Conservation (phyloP, 1,140 invertebrate genomes). For the Whitmania pigra region DNA sequence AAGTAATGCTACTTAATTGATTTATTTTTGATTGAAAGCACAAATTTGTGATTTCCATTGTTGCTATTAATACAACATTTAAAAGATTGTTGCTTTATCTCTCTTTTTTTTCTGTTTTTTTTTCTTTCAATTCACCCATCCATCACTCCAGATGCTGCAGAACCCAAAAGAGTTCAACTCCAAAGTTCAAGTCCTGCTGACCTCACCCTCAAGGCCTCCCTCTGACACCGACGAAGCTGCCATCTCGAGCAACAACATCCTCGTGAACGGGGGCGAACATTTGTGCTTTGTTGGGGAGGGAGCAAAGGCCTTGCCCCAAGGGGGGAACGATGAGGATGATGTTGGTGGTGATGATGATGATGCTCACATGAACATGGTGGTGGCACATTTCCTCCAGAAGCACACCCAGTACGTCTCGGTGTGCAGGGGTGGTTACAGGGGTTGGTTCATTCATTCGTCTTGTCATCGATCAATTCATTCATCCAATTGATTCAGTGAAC, state of each 20-base stretch:
- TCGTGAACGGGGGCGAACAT: conserved; percentile 82
- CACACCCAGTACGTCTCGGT: conserved; percentile 82
- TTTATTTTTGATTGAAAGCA: no score
- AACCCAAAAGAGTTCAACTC: conserved; percentile 84
- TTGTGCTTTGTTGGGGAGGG: conserved; percentile 93
- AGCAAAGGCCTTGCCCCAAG: not conserved
- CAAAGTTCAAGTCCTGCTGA: conserved; percentile 80
- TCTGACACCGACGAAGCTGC: not conserved
- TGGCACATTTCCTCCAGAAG: conserved; percentile 88
- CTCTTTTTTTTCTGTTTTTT: no score
- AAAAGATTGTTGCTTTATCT: no score
- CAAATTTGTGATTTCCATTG: no score
- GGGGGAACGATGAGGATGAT: conserved; percentile 46
- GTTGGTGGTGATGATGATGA: conserved; percentile 65
- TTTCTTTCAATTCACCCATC: conserved; percentile 12
- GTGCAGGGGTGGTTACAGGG: conserved; percentile 77
- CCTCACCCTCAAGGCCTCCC: conserved; percentile 53
- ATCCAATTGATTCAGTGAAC: no score
- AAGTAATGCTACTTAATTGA: no score
- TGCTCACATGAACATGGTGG: conserved; percentile 93
- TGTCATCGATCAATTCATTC: no score
- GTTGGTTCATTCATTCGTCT: conserved; percentile 32
- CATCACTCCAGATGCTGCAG: conserved; percentile 64
- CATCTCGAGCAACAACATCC: conserved; percentile 40
- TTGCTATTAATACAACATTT: no score